Percentiles rank a stretch among this genome's conserved stretches.
Evolutionary conservation across 1,140 invertebrate genomes (phyloP).

Genomic region (Aphidius ervi): DNA sequence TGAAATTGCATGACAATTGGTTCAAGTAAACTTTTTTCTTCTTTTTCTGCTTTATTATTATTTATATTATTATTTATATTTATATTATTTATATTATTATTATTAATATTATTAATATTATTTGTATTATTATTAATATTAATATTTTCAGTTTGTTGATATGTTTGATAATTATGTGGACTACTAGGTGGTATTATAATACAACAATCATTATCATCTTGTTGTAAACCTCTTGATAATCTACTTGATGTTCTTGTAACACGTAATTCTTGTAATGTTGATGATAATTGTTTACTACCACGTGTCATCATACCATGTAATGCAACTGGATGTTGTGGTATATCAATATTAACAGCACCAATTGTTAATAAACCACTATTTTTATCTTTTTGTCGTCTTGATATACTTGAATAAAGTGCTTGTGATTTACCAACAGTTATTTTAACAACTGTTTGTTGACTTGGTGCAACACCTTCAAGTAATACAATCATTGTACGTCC

Average conservation of each 20-base stretch:
- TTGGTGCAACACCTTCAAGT: constrained; percentile 82
- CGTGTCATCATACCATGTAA: constrained; percentile 96
- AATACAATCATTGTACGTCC: constrained; percentile 90
- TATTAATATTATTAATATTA: too few species aligned
- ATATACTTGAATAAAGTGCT: constrained; percentile 81
- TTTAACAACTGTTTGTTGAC: constrained; percentile 91
- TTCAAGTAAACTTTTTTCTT: constrained; percentile 58
- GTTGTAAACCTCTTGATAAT: constrained; percentile 58
- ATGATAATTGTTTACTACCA: constrained; percentile 87
- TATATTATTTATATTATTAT: too few species aligned
- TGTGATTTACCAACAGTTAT: constrained; percentile 90
- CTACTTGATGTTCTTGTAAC: constrained; percentile 74
- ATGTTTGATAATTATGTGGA: constrained; percentile 51
- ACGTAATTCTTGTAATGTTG: constrained; percentile 81
- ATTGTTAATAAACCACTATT: constrained; percentile 85
- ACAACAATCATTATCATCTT: constrained; percentile 54
- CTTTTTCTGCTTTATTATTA: constrained; percentile 36
- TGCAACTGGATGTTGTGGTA: constrained; percentile 94
- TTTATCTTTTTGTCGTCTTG: constrained; percentile 72
- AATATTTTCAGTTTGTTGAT: constrained; percentile 31
- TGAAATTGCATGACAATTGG: constrained; percentile 85
- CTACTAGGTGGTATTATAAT: constrained; percentile 52
- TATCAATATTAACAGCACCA: constrained; percentile 86
- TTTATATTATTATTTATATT: too few species aligned
- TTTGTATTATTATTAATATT: constrained; percentile 7